These are phyloP conservation scores for Cheilosia vernalis DNA, from an alignment of 2,888 invertebrate genomes.

Conservation along the genomic window DNA sequence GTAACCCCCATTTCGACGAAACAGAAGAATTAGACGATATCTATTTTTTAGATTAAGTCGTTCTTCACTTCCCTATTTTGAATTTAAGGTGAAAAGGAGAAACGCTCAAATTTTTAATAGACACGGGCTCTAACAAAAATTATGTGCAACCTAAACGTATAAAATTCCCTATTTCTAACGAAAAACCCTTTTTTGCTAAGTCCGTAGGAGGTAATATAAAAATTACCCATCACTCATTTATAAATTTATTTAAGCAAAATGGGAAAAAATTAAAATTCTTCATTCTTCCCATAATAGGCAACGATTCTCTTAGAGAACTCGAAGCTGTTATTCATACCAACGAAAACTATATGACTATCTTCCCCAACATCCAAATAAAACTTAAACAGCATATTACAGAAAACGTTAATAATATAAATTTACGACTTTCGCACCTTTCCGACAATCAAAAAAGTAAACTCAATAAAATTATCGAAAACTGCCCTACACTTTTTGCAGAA, in stretches of 20 bases:
- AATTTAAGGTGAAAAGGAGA: constrained; percentile 13
- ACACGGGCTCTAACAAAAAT: constrained; percentile 18
- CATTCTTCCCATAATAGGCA: constrained; percentile 52
- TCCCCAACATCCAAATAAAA: constrained; percentile 9
- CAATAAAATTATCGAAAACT: constrained; percentile 2
- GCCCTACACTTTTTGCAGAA: constrained; percentile 26
- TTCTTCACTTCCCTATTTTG: constrained; percentile 34
- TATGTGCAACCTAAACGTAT: constrained; percentile 5
- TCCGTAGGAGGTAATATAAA: constrained; percentile 47
- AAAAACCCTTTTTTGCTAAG: constrained; percentile 52
- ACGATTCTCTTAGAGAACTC: constrained; percentile 48
- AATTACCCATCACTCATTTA: constrained; percentile 45
- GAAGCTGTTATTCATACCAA: constrained; percentile 51
- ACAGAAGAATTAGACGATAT: background rate
- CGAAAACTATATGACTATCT: constrained; percentile 48
- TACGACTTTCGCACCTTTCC: constrained; percentile 4
- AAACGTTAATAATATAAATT: constrained; percentile 12
- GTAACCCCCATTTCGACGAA: background rate
- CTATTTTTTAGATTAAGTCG: constrained; percentile 32
- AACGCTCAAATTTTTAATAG: constrained; percentile 30
- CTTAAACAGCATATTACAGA: constrained; percentile 7
- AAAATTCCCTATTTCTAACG: constrained; percentile 46
- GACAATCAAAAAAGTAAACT: constrained; percentile 7
- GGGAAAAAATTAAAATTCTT: constrained; percentile 48
- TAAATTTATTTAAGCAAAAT: constrained; percentile 24